Percentiles rank a stretch among this genome's conserved stretches.
Evolutionary conservation across 2,797 vertebrate species (phyloP).

Genomic region (Lutjanus campechanus): DNA sequence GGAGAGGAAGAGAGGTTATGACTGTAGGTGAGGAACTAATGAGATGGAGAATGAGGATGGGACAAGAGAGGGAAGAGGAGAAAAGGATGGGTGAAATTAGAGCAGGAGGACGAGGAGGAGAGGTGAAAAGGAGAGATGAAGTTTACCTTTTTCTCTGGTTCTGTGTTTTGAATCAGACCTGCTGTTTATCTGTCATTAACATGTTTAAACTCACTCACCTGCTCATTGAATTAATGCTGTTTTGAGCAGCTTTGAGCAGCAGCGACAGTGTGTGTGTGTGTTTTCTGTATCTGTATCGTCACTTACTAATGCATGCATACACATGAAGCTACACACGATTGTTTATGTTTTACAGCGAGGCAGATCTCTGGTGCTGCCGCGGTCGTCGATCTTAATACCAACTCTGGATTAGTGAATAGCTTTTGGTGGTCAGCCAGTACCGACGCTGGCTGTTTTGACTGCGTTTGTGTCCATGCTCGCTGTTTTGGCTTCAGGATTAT

Average conservation of each 20-base stretch:
- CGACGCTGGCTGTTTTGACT: constrained; percentile 30
- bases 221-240: constrained; percentile 6
- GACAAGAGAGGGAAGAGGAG: not conserved
- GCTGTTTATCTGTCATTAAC: constrained; percentile 23
- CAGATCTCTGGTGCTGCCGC: constrained; percentile 16
- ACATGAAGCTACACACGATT: not conserved
- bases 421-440: constrained; percentile 41
- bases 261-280: constrained; percentile 11
- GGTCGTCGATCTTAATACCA: constrained; percentile 20
- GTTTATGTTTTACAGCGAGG: not conserved
- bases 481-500: constrained; percentile 61
- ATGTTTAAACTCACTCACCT: constrained; percentile 23
- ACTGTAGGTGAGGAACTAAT: constrained; percentile 10
- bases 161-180: constrained; percentile 6
- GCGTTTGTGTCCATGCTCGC: constrained; percentile 4
- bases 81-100: constrained; percentile 4
- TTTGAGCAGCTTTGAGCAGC: constrained; percentile 14
- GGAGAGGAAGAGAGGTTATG: not conserved
- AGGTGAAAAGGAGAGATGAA: not conserved
- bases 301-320: not conserved
- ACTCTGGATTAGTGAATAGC: constrained; percentile 46
- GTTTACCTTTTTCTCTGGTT: not conserved
- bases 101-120: not conserved
- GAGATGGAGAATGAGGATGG: constrained; percentile 9
- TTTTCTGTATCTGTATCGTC: not conserved